Conservation (phyloP, 2,113 vertebrate species). For the Ranitomeya imitator region DNA sequence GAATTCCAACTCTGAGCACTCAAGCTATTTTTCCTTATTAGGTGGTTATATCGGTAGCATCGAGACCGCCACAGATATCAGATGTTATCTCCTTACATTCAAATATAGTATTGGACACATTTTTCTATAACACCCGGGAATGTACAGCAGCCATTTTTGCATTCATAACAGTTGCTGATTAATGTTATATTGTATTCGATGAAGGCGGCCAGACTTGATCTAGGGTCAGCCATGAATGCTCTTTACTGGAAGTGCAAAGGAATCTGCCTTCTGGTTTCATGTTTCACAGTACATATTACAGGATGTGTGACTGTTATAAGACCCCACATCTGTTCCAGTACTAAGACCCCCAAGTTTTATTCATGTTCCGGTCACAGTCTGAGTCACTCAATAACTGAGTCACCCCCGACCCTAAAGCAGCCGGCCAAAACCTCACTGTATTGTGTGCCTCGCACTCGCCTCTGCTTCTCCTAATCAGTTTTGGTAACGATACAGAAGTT, state of each 20-base stretch:
- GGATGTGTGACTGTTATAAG: constrained; percentile 1
- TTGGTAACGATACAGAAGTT: constrained; percentile 17
- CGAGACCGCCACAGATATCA: too few relatives aligned
- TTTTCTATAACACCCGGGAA: too few relatives aligned
- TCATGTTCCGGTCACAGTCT: constrained; percentile 15
- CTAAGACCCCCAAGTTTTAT: constrained; percentile 30
- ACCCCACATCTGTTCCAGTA: constrained; percentile 38
- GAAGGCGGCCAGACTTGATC: constrained; percentile 13
- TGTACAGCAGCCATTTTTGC: neutral
- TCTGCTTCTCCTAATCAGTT: neutral
- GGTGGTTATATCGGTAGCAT: too few relatives aligned
- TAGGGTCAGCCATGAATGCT: neutral
- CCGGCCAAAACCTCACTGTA: neutral
- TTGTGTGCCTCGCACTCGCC: neutral
- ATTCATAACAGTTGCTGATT: neutral
- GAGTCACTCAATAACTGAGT: constrained; percentile 45
- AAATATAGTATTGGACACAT: too few relatives aligned
- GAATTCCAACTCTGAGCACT: neutral
- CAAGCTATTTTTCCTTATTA: neutral
- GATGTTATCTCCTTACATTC: too few relatives aligned
- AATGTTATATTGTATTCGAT: neutral
- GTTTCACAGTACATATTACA: neutral
- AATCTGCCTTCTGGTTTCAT: neutral
- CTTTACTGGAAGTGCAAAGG: neutral
- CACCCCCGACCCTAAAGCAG: constrained; percentile 12